Evolutionary conservation across 2,113 vertebrate species (phyloP).

Genomic region (Meleagris gallopavo): DNA sequence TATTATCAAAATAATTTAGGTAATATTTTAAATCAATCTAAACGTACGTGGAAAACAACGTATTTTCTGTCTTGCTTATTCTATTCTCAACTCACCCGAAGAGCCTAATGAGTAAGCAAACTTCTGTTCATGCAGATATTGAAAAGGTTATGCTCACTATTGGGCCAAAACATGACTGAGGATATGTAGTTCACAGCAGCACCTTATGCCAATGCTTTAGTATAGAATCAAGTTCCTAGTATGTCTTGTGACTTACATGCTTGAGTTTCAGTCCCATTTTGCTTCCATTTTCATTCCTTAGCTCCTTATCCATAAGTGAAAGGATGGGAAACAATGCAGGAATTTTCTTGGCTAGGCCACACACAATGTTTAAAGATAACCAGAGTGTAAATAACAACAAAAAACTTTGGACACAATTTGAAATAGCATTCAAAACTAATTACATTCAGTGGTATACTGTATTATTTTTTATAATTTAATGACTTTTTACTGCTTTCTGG

Average conservation of each 20-base stretch:
- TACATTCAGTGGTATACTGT: background rate
- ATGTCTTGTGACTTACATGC: background rate
- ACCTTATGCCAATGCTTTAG: background rate
- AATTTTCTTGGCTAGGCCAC: background rate
- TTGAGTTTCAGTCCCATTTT: rapidly evolving
- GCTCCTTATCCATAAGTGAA: background rate
- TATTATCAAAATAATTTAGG: background rate
- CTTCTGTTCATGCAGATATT: background rate
- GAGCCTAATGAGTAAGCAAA: background rate
- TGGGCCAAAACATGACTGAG: background rate
- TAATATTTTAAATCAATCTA: background rate
- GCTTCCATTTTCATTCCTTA: background rate
- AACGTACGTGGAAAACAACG: rapidly evolving
- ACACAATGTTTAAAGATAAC: background rate
- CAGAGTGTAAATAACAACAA: background rate
- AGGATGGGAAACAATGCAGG: background rate
- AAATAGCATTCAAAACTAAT: background rate
- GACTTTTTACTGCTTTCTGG: background rate
- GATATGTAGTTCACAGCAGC: background rate
- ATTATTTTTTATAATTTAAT: background rate
- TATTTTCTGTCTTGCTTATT: background rate
- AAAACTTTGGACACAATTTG: background rate
- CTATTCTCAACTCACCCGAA: background rate
- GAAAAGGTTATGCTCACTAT: background rate
- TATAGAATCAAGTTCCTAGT: background rate